Evolutionary conservation across 2,113 vertebrate species (phyloP).

Genomic region (Pelusios castaneus): DNA sequence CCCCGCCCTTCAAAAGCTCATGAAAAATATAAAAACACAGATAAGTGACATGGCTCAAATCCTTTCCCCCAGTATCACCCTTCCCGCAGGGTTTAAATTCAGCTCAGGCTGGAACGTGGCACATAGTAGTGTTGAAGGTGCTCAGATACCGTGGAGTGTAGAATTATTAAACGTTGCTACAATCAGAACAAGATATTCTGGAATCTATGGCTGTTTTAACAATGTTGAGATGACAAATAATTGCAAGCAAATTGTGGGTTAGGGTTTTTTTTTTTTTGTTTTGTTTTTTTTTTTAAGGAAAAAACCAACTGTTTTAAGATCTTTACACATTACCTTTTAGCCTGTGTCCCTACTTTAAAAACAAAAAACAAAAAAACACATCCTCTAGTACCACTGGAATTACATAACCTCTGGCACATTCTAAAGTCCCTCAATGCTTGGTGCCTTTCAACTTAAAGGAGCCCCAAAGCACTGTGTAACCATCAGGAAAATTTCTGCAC

Average conservation of each 20-base stretch:
- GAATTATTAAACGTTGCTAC: not conserved
- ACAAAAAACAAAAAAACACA: no score
- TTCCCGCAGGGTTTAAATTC: no score
- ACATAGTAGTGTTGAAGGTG: not conserved
- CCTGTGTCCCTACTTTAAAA: not conserved
- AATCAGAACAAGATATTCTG: not conserved
- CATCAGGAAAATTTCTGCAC: not conserved
- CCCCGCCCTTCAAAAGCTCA: not conserved
- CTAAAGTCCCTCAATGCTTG: not conserved
- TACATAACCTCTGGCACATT: not conserved
- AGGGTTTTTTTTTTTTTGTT: no score
- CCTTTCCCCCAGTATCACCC: not conserved
- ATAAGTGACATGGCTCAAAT: not conserved
- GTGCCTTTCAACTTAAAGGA: not conserved
- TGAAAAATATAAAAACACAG: not conserved
- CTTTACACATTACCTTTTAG: no score
- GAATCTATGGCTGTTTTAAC: not conserved
- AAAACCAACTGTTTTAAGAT: not conserved
- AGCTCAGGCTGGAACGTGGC: no score
- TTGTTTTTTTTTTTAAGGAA: not conserved
- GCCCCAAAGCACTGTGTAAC: not conserved
- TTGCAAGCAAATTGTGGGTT: not conserved
- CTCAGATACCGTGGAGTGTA: not conserved
- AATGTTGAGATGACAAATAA: not conserved
- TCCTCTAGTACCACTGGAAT: not conserved